Evolutionary conservation across 2,797 vertebrate genomes (phyloP).

Genomic region (Bufotes viridis): DNA sequence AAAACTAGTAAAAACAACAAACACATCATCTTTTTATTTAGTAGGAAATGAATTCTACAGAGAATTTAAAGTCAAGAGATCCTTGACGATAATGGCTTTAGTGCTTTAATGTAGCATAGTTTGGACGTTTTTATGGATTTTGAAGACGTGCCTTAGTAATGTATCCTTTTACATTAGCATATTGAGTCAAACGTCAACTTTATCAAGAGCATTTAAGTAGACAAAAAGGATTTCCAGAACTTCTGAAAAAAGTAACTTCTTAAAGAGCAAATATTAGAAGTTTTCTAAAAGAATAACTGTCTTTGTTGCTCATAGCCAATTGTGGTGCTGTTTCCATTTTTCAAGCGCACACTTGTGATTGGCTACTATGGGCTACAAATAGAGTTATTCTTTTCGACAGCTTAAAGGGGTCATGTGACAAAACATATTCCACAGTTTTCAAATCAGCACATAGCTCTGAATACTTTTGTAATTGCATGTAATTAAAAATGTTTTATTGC

Average conservation of each 20-base stretch:
- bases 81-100: conserved; percentile 42
- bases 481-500: too few species aligned
- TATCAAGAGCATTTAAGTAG: not conserved
- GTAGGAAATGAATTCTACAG: conserved; percentile 21
- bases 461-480: too few species aligned
- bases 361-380: too few species aligned
- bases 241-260: not conserved
- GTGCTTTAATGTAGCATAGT: conserved; percentile 27
- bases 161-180: conserved; percentile 34
- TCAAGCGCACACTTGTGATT: too few species aligned
- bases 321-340: too few species aligned
- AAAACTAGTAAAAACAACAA: conserved; percentile 34
- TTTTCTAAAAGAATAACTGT: too few species aligned
- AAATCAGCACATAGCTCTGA: too few species aligned
- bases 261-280: not conserved
- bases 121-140: conserved; percentile 29
- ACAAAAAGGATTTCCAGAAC: conserved; percentile 28
- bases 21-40: not conserved
- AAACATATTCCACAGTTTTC: too few species aligned
- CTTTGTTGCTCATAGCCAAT: too few species aligned
- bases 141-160: conserved; percentile 33
- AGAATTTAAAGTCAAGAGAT: conserved; percentile 17
- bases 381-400: too few species aligned
- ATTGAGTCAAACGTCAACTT: conserved; percentile 13
- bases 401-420: too few species aligned